Evolutionary conservation across 2,113 vertebrate species (phyloP).

Genomic region (Euleptes europaea): DNA sequence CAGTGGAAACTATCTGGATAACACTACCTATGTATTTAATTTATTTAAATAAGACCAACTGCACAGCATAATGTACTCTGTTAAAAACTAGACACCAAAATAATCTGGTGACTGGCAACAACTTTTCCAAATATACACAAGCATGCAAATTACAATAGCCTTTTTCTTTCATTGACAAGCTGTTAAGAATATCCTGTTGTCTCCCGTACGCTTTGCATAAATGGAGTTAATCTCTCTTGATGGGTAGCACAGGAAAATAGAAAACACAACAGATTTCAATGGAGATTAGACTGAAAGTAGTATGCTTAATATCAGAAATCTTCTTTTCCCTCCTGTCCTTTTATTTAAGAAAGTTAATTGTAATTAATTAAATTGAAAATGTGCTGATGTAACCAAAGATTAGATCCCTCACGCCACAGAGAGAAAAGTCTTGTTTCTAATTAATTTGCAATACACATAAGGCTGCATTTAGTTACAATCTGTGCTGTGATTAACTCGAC

Average conservation of each 20-base stretch:
- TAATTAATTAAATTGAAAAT: conserved; percentile 65
- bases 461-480: conserved; percentile 57
- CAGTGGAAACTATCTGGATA: neutral
- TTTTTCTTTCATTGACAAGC: conserved; percentile 58
- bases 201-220: conserved; percentile 43
- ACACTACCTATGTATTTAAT: neutral
- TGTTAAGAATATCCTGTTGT: conserved; percentile 59
- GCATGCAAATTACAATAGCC: conserved; percentile 56
- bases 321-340: conserved; percentile 19
- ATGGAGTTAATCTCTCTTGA: conserved; percentile 58
- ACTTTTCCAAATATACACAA: conserved; percentile 49
- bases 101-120: neutral
- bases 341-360: conserved; percentile 55
- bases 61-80: conserved; percentile 30
- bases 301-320: conserved; percentile 41
- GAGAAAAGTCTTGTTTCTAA: conserved; percentile 47
- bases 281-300: conserved; percentile 26
- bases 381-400: conserved; percentile 52
- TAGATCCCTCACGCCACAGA: conserved; percentile 46
- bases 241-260: conserved; percentile 50
- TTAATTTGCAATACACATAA: conserved; percentile 70
- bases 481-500: conserved; percentile 46
- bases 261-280: conserved; percentile 50
- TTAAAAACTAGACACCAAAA: conserved; percentile 21
- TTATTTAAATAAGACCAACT: neutral